These are phyloP conservation scores for Mixornis gularis DNA, from an alignment of 2,113 vertebrate species.

Conservation along the genomic window DNA sequence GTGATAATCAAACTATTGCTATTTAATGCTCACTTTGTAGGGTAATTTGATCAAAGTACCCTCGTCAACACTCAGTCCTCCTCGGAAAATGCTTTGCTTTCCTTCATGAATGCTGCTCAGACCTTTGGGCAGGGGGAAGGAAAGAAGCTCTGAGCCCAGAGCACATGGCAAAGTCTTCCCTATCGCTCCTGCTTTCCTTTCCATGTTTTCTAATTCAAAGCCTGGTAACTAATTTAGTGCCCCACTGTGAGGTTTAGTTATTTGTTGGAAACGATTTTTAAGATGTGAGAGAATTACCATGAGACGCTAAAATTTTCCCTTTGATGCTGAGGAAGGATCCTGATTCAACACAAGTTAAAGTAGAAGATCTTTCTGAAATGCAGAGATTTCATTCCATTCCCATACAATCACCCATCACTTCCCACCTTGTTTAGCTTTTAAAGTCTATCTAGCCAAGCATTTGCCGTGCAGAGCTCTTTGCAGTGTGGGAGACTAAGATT, in stretches of 20 bases:
- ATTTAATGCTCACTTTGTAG: neutral
- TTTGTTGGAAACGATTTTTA: neutral
- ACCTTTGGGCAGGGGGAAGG: neutral
- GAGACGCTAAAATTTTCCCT: neutral
- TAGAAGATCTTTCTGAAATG: neutral
- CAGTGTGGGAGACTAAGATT: neutral
- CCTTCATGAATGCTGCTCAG: neutral
- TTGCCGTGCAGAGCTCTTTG: neutral
- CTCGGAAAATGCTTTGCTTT: neutral
- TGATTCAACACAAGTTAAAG: neutral
- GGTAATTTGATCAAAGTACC: neutral
- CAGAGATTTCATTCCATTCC: neutral
- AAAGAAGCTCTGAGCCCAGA: neutral
- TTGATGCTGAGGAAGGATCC: neutral
- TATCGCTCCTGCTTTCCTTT: neutral
- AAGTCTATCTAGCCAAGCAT: neutral
- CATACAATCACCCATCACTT: neutral
- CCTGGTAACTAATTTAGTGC: neutral
- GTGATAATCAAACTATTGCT: neutral
- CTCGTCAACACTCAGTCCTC: neutral
- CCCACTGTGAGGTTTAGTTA: neutral
- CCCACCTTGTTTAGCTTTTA: neutral
- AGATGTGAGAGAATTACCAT: neutral
- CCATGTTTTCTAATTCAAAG: neutral
- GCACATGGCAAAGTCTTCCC: neutral